Percentiles rank a stretch among this genome's conserved stretches.
Conservation (phyloP, 2,797 vertebrate genomes). For the Myiotriccus ornatus region DNA sequence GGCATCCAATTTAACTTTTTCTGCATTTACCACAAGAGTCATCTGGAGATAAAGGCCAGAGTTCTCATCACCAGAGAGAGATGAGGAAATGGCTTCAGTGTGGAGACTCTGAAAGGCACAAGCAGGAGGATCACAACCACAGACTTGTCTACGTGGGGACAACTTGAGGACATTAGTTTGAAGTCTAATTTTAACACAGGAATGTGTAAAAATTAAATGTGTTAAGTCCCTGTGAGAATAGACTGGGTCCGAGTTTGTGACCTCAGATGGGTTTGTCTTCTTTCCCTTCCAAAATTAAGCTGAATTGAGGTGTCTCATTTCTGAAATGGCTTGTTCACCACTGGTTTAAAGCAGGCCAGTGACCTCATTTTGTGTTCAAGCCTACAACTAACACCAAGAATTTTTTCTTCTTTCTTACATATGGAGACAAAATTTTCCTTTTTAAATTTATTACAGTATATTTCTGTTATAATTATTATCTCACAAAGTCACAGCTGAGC, state of each 20-base stretch:
- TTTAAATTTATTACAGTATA: neutral
- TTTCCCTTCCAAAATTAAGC: neutral
- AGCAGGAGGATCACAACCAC: neutral
- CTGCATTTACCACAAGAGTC: neutral
- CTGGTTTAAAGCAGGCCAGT: neutral
- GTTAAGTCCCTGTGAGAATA: neutral
- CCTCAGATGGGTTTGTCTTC: neutral
- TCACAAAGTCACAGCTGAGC: neutral
- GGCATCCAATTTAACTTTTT: conserved; percentile 25
- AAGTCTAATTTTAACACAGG: neutral
- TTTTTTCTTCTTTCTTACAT: neutral
- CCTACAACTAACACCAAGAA: neutral
- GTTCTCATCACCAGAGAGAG: neutral
- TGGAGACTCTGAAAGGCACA: neutral
- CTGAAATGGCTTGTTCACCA: neutral
- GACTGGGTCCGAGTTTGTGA: neutral
- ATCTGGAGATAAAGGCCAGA: conserved; percentile 14
- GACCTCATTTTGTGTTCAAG: neutral
- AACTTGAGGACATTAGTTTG: neutral
- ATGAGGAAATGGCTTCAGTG: neutral
- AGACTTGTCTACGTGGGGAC: neutral
- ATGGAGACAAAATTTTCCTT: neutral
- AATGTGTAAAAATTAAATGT: neutral
- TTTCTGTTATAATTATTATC: neutral
- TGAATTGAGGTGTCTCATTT: neutral